These are phyloP conservation scores for Ctenopoma kingsleyae DNA, from an alignment of 2,797 vertebrate species.

Conservation along the genomic window DNA sequence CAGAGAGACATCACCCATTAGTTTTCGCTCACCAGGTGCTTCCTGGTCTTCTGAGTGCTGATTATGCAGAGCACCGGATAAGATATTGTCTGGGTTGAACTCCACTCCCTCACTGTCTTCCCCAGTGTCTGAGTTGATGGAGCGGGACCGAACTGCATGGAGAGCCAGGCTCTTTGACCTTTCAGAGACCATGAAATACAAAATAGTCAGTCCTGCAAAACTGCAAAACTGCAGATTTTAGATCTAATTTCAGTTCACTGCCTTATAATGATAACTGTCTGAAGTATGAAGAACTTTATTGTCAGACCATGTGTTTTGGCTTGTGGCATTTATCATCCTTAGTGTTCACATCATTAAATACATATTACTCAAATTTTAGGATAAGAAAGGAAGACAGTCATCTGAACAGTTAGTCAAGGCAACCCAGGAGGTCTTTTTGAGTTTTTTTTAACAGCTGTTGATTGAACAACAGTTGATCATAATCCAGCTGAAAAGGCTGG, in stretches of 20 bases:
- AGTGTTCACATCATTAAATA: too few relatives aligned
- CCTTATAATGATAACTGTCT: background rate
- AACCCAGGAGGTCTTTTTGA: too few relatives aligned
- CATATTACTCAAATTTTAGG: too few relatives aligned
- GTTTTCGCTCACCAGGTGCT: slow-evolving; percentile 39
- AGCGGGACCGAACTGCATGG: slow-evolving; percentile 80
- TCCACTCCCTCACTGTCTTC: slow-evolving; percentile 80
- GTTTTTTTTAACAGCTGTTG: background rate
- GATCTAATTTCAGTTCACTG: too few relatives aligned
- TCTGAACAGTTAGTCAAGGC: background rate
- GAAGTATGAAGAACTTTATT: too few relatives aligned
- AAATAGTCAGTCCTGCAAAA: slow-evolving; percentile 5
- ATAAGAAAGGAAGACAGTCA: too few relatives aligned
- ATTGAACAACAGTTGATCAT: background rate
- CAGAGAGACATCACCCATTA: slow-evolving; percentile 41
- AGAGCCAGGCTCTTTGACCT: slow-evolving; percentile 94
- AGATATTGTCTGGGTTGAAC: slow-evolving; percentile 72
- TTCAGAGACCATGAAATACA: slow-evolving; percentile 20
- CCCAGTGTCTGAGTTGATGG: slow-evolving; percentile 79
- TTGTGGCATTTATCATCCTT: background rate
- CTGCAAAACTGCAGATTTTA: too few relatives aligned
- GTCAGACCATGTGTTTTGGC: background rate
- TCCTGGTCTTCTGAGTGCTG: slow-evolving; percentile 67
- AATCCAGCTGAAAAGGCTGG: background rate
- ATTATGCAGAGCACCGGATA: slow-evolving; percentile 73